Evolutionary conservation across 2,888 invertebrate species (phyloP), one percentile per base, ranked within the genome.

Genomic region (Masnerella sp.): DNA sequence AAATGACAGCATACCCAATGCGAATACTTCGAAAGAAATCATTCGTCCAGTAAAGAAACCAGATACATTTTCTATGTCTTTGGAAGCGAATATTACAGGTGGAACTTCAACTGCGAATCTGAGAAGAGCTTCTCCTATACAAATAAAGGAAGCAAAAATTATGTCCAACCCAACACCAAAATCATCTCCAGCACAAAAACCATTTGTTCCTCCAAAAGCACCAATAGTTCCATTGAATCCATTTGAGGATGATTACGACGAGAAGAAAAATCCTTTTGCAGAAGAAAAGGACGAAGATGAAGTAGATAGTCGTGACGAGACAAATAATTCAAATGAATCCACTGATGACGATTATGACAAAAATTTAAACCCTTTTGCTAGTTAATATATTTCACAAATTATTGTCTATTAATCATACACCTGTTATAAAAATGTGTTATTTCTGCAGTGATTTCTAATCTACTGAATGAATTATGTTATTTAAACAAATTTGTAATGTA

Each of bases 331-430:
- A 43, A 89, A 80, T n/a, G 78, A 78, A 11, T 81, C 81, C 15
- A 91, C 92, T 81, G 94, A 94, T 80, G 93, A 89, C 74, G 92
- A 93, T 83, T 94, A 94, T 83, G 94, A 95, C 87, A 92, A 91
- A 78, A 93, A 93, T 86, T 88, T 93, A 56, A 94, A 95, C 86
- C 94, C 94, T 1, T 95, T 94, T 84, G 88, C 90, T 18, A 84
- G 77, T 64, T 81, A 79, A 79, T 76, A 42, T 1, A 20, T 4
- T 22, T 43, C 22, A 43, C 22, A 43, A 5, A n/a, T 9, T 3
- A 28, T 40, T 15, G 18, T 40, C n/a, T 1, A 5, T 40, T 5
- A 15, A 40, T n/a, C n/a, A n/a, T n/a, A n/a, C n/a, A n/a, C n/a
- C n/a, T n/a, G n/a, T n/a, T n/a, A n/a, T n/a, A n/a, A n/a, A n/a